A percentile compares a stretch with the other conserved stretches of the same genome.
Evolutionary conservation across 2,797 vertebrate species (phyloP).

Genomic region (Cirrhinus mrigala): DNA sequence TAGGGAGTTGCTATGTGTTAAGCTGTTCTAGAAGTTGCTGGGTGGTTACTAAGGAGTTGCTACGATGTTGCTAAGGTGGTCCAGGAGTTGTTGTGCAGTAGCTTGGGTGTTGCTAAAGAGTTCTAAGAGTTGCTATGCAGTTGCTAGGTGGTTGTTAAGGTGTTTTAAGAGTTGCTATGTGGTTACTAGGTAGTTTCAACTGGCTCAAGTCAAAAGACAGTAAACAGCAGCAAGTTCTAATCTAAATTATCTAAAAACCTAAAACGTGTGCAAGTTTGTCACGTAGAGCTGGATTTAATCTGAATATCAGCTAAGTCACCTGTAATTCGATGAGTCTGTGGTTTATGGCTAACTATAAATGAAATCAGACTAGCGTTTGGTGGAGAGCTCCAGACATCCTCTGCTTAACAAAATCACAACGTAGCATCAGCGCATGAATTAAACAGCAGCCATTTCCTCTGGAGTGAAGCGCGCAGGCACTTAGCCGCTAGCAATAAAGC

Average conservation of each 20-base stretch:
- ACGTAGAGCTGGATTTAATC: background rate
- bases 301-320: background rate
- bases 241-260: background rate
- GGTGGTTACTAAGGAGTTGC: too few species aligned
- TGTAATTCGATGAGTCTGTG: background rate
- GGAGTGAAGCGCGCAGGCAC: slow-evolving; percentile 72
- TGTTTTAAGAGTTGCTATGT: background rate
- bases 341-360: background rate
- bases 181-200: background rate
- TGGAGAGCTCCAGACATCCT: slow-evolving; percentile 59
- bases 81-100: background rate
- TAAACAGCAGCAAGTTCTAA: background rate
- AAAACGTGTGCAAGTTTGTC: background rate
- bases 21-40: background rate
- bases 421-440: slow-evolving; percentile 78
- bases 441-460: slow-evolving; percentile 74
- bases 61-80: background rate
- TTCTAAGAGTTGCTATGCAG: background rate
- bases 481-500: slow-evolving; percentile 76
- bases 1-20: background rate
- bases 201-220: background rate
- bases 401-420: slow-evolving; percentile 64
- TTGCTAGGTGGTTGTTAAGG: background rate
- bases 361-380: background rate
- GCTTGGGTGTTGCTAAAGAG: background rate